A percentile compares a stretch with the other conserved stretches of the same genome.
These are phyloP conservation scores for Ligdia adustata DNA, from an alignment of 2,888 invertebrate genomes.

Conservation along the genomic window DNA sequence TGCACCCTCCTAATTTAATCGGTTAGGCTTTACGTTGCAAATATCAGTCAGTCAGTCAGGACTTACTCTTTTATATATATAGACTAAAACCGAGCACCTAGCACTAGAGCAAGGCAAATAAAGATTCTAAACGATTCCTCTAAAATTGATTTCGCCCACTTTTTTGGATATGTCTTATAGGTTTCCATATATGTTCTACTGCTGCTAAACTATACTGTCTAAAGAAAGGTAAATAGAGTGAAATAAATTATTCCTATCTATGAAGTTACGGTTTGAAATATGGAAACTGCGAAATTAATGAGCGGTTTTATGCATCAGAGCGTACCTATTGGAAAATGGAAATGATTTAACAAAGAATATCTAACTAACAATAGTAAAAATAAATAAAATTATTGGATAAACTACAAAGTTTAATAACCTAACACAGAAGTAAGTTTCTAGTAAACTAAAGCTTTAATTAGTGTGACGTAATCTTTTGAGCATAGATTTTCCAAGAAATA, in stretches of 20 bases:
- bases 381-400: too few relatives aligned
- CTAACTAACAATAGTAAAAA: too few relatives aligned
- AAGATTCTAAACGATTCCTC: neutral
- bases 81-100: neutral
- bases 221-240: slow-evolving; percentile 28
- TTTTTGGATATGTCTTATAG: neutral
- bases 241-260: slow-evolving; percentile 29
- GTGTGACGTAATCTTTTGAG: too few relatives aligned
- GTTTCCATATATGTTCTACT: neutral
- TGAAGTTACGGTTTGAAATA: slow-evolving; percentile 29
- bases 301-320: slow-evolving; percentile 4
- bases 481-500: too few relatives aligned
- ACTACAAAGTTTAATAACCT: too few relatives aligned
- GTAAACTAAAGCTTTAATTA: too few relatives aligned
- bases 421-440: too few relatives aligned
- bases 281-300: slow-evolving; percentile 25
- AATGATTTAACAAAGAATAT: too few relatives aligned
- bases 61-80: too few relatives aligned
- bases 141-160: neutral
- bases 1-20: too few relatives aligned
- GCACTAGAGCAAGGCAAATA: neutral
- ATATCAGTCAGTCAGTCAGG: too few relatives aligned
- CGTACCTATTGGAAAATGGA: slow-evolving; percentile 17
- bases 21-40: too few relatives aligned
- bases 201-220: slow-evolving; percentile 13